Percentiles rank a stretch among this genome's conserved stretches.
Conservation (phyloP, 2,888 invertebrate genomes). For the Ethmia dodecea region DNA sequence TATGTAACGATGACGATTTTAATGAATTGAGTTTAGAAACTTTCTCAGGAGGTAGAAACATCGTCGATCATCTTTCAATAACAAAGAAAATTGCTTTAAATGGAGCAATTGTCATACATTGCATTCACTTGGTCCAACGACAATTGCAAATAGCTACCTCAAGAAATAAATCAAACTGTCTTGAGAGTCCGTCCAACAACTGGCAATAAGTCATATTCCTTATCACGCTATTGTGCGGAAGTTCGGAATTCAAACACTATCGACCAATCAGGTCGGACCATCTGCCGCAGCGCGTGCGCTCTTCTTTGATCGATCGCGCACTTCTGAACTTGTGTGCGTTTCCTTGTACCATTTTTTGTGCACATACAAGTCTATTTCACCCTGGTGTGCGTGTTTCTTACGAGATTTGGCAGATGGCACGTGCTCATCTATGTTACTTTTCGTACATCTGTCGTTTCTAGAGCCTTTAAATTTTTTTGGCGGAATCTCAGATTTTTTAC, state of each 20-base stretch:
- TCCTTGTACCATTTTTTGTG: conserved; percentile 44
- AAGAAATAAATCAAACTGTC: conserved; percentile 42
- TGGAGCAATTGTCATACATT: conserved; percentile 25
- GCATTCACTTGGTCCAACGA: conserved; percentile 22
- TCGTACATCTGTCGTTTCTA: conserved; percentile 69
- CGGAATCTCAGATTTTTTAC: conserved; percentile 40
- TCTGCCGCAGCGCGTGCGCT: conserved; percentile 68
- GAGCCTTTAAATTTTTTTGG: conserved; percentile 48
- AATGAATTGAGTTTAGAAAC: no score
- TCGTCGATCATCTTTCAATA: conserved; percentile 19
- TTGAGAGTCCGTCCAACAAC: conserved; percentile 23
- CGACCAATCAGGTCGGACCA: conserved; percentile 64
- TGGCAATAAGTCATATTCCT: conserved; percentile 56
- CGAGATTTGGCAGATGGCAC: conserved; percentile 77
- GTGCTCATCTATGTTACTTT: conserved; percentile 61
- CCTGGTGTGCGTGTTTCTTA: conserved; percentile 53
- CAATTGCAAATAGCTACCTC: conserved; percentile 31
- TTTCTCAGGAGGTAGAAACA: conserved; percentile 29
- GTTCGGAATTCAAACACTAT: conserved; percentile 57
- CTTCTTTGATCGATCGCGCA: conserved; percentile 53
- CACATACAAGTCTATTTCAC: conserved; percentile 34
- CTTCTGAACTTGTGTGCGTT: conserved; percentile 42
- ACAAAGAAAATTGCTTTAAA: conserved; percentile 28
- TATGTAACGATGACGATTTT: no score
- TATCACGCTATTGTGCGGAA: conserved; percentile 67